Base-by-base conservation (phyloP, 2,797 vertebrate genomes). In the Mycteria americana region DNA sequence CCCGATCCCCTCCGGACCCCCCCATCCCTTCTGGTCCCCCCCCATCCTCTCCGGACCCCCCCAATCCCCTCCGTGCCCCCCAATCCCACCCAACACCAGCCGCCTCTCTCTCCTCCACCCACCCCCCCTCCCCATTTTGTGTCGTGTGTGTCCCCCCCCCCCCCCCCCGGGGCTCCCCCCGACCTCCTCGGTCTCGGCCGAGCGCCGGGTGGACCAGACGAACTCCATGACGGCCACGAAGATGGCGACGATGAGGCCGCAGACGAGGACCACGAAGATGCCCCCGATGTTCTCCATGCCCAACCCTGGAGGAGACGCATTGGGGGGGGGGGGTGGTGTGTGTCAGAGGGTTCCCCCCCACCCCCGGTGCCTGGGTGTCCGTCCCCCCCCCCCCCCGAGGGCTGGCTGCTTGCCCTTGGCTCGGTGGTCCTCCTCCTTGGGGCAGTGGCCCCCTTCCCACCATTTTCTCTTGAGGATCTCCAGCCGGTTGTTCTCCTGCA, bases 171-270 rank as follows among this genome's bases (percentile, higher is more conserved):
- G 15, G 45, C 12, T 8, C 19, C 45, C 45, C 45, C 45, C 46
- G 43, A 99, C 99, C 99, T 99, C 99, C 96, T 99, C 99, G 3
- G 98, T 98, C 97, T 99, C 99, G 43, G 99, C 98, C 4, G 99
- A 98, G 97, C 98, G 98, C 63, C 99, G 98, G 0, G 99, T 99
- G 73, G 99, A 99, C 99, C 99, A 99, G 80, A 99, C 98, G 86
- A 99, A 99, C 95, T 99, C 99, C 99, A 99, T 99, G 95, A 99
- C 98, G 13, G 99, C 99, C 97, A 99, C 99, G 48, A 99, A 99
- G 95, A 99, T 99, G 7, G 99, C 99, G 9, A 99, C 99, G 97
- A 99, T 99, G 95, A 99, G 98, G 79, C 99, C 99, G 33, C 99
- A 99, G 98, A 99, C 99, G 78, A 99, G 98, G 91, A 99, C 99